A percentile compares a stretch with the other conserved stretches of the same genome.
phyloP scores from a whole-genome alignment of 2,113 vertebrate species.

The Nothobranchius kuhntae region DNA sequence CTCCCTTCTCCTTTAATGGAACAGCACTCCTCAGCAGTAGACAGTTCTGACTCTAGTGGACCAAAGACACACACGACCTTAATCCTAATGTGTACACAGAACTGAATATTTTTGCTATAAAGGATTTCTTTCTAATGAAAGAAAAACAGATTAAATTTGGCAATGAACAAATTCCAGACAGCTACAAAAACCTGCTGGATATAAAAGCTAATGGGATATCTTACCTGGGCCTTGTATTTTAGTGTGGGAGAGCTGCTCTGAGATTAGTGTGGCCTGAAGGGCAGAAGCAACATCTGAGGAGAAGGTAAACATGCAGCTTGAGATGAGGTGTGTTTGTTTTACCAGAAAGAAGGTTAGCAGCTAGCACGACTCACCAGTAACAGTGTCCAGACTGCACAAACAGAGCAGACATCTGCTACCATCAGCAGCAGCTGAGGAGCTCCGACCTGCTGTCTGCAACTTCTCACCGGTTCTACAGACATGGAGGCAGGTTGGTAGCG shows the following conservation, averaged over 20 bases:
- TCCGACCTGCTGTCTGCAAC: conserved; percentile 73
- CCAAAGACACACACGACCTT: not conserved
- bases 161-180: too few relatives aligned
- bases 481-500: not conserved
- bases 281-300: conserved; percentile 83
- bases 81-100: not conserved
- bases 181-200: not conserved
- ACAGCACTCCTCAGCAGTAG: conserved; percentile 12
- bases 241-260: conserved; percentile 71
- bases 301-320: not conserved
- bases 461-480: conserved; percentile 89
- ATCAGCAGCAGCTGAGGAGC: not conserved
- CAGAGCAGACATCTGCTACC: conserved; percentile 84
- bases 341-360: not conserved
- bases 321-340: not conserved
- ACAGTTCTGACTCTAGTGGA: not conserved
- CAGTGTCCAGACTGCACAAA: conserved; percentile 79
- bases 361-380: conserved; percentile 73
- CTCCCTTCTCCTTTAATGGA: not conserved
- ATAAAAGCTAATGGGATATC: too few relatives aligned
- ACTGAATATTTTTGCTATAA: not conserved
- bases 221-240: conserved; percentile 2
- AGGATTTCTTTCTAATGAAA: too few relatives aligned
- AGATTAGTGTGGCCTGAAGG: conserved; percentile 83
- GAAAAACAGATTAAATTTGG: too few relatives aligned